A percentile compares a stretch with the other conserved stretches of the same genome.
Conservation (phyloP, 1,140 invertebrate species). For the Cylas formicarius region DNA sequence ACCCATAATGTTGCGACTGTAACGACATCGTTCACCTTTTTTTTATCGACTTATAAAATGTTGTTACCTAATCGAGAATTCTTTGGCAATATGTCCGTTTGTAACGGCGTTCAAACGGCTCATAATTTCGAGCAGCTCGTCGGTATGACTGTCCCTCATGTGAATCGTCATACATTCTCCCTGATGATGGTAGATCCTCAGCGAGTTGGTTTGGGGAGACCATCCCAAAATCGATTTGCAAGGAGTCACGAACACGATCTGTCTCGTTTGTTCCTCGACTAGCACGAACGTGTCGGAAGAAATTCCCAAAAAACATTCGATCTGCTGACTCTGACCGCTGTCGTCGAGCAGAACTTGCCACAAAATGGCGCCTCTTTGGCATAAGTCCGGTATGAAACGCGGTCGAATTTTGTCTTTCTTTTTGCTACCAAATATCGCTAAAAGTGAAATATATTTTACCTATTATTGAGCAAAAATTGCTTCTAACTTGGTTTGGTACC, state of each 20-base stretch:
- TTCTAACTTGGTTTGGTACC: not conserved
- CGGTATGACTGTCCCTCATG: slow-evolving; percentile 56
- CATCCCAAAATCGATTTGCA: slow-evolving; percentile 70
- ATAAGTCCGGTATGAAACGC: slow-evolving; percentile 58
- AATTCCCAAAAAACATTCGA: slow-evolving; percentile 81
- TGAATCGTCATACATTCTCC: slow-evolving; percentile 75
- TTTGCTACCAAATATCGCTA: slow-evolving; percentile 59
- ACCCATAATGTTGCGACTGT: slow-evolving; percentile 67
- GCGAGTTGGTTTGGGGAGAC: slow-evolving; percentile 46
- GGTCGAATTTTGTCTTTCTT: slow-evolving; percentile 62
- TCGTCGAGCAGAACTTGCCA: slow-evolving; percentile 72
- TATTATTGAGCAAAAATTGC: not conserved
- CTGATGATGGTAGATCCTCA: slow-evolving; percentile 69
- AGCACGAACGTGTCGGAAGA: slow-evolving; percentile 81
- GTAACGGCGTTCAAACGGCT: slow-evolving; percentile 65
- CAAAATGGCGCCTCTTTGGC: slow-evolving; percentile 65
- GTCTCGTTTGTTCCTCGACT: slow-evolving; percentile 73
- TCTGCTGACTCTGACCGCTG: slow-evolving; percentile 55
- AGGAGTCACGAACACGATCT: slow-evolving; percentile 81
- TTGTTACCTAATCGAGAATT: slow-evolving; percentile 53
- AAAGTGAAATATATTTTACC: slow-evolving; percentile 3
- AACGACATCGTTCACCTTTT: slow-evolving; percentile 9
- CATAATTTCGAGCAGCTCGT: slow-evolving; percentile 74
- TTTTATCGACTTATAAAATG: slow-evolving; percentile 8
- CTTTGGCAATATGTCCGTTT: slow-evolving; percentile 63